A percentile compares a stretch with the other conserved stretches of the same genome.
Evolutionary conservation across 2,113 vertebrate genomes (phyloP).

Genomic region (Paedocypris sp.): DNA sequence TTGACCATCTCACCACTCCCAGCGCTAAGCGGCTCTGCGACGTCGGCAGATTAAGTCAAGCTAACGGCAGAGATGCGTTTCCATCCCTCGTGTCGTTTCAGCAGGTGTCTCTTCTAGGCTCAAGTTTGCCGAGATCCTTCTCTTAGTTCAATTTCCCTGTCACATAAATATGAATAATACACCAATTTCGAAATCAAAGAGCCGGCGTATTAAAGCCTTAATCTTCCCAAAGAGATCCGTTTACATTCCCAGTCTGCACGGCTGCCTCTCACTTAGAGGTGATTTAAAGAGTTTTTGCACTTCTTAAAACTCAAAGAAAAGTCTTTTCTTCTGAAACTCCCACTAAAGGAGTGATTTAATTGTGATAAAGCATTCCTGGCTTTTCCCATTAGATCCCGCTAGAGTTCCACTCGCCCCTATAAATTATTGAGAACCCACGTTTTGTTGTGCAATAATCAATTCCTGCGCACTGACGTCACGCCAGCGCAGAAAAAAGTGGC

Average conservation of each 20-base stretch:
- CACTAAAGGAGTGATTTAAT: no score
- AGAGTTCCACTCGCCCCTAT: neutral
- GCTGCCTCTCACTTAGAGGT: no score
- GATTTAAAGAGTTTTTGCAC: no score
- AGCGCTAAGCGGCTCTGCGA: neutral
- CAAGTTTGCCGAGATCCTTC: neutral
- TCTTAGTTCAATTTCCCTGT: neutral
- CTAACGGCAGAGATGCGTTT: neutral
- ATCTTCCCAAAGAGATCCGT: neutral
- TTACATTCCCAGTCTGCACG: no score
- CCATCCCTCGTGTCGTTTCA: neutral
- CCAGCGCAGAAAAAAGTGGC: no score
- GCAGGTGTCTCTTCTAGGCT: neutral
- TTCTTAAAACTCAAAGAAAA: no score
- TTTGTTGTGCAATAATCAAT: neutral
- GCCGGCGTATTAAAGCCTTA: neutral
- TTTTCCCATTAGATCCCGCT: neutral
- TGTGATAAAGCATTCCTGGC: neutral
- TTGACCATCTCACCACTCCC: neutral
- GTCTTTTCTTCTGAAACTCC: no score
- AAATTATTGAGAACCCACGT: constrained; percentile 9
- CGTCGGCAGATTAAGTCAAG: neutral
- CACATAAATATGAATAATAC: neutral
- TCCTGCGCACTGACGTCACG: constrained; percentile 1
- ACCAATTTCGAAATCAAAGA: neutral